Percentiles rank a stretch among this genome's conserved stretches.
These are phyloP conservation scores for Sebastes aleutianus DNA, from an alignment of 2,797 vertebrate species.

Conservation along the genomic window DNA sequence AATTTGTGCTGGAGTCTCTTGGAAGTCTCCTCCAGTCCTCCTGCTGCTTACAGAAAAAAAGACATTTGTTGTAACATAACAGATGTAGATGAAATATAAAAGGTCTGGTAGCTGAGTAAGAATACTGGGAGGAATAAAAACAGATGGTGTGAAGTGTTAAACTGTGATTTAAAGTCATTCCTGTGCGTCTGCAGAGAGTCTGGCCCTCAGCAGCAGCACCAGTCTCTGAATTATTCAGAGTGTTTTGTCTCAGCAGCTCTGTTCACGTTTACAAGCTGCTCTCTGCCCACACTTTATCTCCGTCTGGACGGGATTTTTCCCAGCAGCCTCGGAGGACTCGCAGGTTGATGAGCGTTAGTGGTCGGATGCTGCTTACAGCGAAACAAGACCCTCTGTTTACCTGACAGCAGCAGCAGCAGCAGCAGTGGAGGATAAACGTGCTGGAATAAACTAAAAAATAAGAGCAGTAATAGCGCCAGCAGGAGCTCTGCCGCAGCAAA, in stretches of 20 bases:
- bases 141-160: not conserved
- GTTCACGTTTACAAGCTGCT: constrained; percentile 46
- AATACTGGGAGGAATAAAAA: not conserved
- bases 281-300: constrained; percentile 30
- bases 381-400: constrained; percentile 30
- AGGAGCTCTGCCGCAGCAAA: not conserved
- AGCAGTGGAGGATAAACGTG: not conserved
- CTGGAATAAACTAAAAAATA: constrained; percentile 5
- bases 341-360: constrained; percentile 6
- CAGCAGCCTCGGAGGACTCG: constrained; percentile 28
- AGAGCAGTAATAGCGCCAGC: not conserved
- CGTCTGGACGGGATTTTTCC: constrained; percentile 31
- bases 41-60: not conserved
- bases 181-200: constrained; percentile 10
- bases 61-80: not conserved
- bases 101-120: not conserved
- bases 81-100: not conserved
- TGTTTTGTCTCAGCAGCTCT: constrained; percentile 53
- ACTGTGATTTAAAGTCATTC: constrained; percentile 3
- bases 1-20: not conserved
- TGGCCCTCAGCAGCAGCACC: constrained; percentile 25
- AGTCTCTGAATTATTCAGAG: constrained; percentile 62
- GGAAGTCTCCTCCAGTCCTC: not conserved
- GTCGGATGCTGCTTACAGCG: not conserved
- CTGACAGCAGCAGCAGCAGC: constrained; percentile 13